Evolutionary conservation across 1,140 invertebrate species (phyloP).

Genomic region (Drosophila lacteicornis): DNA sequence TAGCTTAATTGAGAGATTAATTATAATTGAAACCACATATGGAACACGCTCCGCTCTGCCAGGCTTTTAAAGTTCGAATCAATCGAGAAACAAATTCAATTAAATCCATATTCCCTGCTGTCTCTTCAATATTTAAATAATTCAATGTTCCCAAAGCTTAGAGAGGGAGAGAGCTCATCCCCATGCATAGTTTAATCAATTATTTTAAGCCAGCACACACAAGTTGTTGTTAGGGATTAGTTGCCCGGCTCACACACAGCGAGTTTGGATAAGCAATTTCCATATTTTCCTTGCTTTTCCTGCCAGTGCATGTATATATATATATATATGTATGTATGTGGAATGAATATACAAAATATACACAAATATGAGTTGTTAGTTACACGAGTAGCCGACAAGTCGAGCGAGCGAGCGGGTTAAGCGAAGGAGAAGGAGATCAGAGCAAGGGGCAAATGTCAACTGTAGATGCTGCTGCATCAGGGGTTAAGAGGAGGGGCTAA

Average conservation of each 20-base stretch:
- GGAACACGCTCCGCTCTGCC: neutral
- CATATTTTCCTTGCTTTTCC: conserved; percentile 15
- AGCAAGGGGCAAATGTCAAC: conserved; percentile 48
- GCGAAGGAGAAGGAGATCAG: conserved; percentile 3
- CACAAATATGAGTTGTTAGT: conserved; percentile 51
- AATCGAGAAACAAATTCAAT: conserved; percentile 15
- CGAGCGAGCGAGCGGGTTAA: conserved; percentile 8
- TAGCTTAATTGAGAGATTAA: conserved; percentile 9
- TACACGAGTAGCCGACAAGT: conserved; percentile 37
- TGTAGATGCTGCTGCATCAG: conserved; percentile 14
- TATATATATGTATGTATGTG: too few relatives aligned
- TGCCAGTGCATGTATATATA: conserved; percentile 5
- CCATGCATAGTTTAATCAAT: conserved; percentile 10
- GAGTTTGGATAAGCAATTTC: neutral
- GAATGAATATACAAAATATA: conserved; percentile 5
- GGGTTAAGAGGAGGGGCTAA: conserved; percentile 21
- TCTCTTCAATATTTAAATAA: conserved; percentile 5
- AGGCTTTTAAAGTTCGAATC: neutral
- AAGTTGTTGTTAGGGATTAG: conserved; percentile 20
- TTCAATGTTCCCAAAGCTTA: conserved; percentile 6
- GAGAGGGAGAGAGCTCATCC: neutral
- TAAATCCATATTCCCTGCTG: conserved; percentile 1
- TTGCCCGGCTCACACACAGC: neutral
- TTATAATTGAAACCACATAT: conserved; percentile 11
- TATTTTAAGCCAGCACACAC: conserved; percentile 3